Base-by-base conservation (phyloP, 1,140 invertebrate species). In the Euura saliciscinereae region DNA sequence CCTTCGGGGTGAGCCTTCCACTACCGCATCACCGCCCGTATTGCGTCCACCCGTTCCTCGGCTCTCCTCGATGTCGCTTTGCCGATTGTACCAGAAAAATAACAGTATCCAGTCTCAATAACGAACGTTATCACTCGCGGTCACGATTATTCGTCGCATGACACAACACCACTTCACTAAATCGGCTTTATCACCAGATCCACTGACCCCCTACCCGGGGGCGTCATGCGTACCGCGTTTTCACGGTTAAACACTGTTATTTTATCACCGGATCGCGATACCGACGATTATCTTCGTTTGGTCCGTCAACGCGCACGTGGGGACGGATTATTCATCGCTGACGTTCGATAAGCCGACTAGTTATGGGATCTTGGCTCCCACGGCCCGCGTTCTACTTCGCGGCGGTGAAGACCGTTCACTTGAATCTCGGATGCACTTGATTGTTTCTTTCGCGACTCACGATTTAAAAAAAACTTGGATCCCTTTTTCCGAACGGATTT, bases 1-100 rank as follows among this genome's bases (percentile, higher is more conserved):
- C 86, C 84, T 85, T n/a, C 8, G 51, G 79, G 83, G 82, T 80
- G 82, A 80, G 82, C 84, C 84, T 80, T 78, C 83, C 79, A 87
- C 86, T 88, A 88, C 86, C 86, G 85, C 86, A 88, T 88, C 86
- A 87, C 85, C 83, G 83, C 80, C 28, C 43, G 46, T 45, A 67
- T 69, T 3, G 10, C 69, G 43, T 46, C 51, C 28, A 28, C 43
- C 70, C 71, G 46, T 69, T 28, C 10, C 68, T 51, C 68, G 45
- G 66, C 69, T 71, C 66, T 73, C 70, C 59, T 28, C 28, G 28
- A 28, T 28, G 28, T 28, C 28, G 28, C 28, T 28, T 28, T 28
- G 28, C 0, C 28, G 28, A 28, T 28, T 28, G 28, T 28, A 28
- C 28, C 28, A 28, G 28, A 28, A 28, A 28, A 28, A 28, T 28